Conservation (phyloP, 2,888 invertebrate species). For the Zootermopsis nevadensis region DNA sequence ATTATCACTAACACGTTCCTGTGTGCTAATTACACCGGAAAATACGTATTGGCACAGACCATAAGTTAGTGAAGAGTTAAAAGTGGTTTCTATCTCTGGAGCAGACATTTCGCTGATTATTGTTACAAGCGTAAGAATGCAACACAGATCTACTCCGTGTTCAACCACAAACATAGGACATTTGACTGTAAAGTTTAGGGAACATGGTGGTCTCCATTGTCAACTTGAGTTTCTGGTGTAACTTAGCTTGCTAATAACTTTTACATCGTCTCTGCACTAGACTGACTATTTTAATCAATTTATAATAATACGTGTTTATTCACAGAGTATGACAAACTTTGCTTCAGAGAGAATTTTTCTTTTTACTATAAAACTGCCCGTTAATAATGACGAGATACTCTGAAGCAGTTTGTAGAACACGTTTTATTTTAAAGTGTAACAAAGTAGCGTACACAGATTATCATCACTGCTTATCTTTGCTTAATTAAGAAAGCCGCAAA, state of each 20-base stretch:
- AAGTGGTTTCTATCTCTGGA: constrained; percentile 3
- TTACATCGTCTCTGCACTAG: no score
- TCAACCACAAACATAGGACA: background rate
- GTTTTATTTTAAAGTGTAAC: no score
- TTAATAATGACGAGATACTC: no score
- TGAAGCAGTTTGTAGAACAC: no score
- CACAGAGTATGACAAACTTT: no score
- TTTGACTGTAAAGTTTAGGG: background rate
- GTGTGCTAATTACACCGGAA: background rate
- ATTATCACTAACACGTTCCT: background rate
- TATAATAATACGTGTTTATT: no score
- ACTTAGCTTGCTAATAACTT: background rate
- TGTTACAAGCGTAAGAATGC: background rate
- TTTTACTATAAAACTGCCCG: no score
- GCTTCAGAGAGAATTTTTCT: no score
- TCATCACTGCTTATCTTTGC: no score
- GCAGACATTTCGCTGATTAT: background rate
- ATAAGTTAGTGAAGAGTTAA: background rate
- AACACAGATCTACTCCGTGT: background rate
- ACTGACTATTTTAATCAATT: no score
- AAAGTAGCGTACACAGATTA: no score
- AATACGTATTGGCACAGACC: background rate
- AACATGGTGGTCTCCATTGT: background rate
- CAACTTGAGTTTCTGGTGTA: background rate
- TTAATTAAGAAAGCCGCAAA: no score